Evolutionary conservation across 2,797 vertebrate genomes (phyloP), one percentile per base, ranked within the genome.

Genomic region (Hephaestus fuliginosus): DNA sequence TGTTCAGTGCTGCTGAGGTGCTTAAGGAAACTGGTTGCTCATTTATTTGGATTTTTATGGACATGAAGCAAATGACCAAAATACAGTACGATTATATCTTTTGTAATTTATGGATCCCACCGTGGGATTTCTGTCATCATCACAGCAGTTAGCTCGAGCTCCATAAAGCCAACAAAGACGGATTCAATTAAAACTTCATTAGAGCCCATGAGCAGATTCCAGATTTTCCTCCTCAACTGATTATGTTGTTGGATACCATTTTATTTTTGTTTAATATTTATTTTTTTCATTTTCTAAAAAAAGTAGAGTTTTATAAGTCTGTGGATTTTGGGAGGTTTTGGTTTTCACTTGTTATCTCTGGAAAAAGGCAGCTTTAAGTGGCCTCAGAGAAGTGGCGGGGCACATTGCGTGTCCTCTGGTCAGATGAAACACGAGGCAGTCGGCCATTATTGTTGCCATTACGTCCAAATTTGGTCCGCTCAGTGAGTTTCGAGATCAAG

Each of bases 71-170:
- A 57, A 80, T 74, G 13, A 60, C 55, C 30, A 51, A 70, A 72
- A 76, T 62, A 41, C 65, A 55, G 22, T 22, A 18, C 0, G 18
- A 58, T 70, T 39, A 48, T 53, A 51, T 67, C 65, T 72, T 71
- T 43, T 65, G 56, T 65, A 78, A 82, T 88, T 86, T 68, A 71
- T 60, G 55, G 51, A 61, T 66, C 61, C 65, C 63, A 78, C 53
- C 53, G 49, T 82, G 30, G 62, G 68, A 60, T 46, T 69, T 77
- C 22, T 46, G 49, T 66, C 70, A 70, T 83, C n/a, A 80, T 73
- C 57, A 72, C 55, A 63, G 51, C 15, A 2, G 36, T 81, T 63
- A 83, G 60, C 22, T 53, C 15, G 3, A 2, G 56, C 55, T 58
- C 22, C 10, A 48, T 49, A 30, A 68, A 61, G 67, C 79, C 17